These are phyloP conservation scores for Gallirallus australis DNA, from an alignment of 2,797 vertebrate species.

Conservation along the genomic window DNA sequence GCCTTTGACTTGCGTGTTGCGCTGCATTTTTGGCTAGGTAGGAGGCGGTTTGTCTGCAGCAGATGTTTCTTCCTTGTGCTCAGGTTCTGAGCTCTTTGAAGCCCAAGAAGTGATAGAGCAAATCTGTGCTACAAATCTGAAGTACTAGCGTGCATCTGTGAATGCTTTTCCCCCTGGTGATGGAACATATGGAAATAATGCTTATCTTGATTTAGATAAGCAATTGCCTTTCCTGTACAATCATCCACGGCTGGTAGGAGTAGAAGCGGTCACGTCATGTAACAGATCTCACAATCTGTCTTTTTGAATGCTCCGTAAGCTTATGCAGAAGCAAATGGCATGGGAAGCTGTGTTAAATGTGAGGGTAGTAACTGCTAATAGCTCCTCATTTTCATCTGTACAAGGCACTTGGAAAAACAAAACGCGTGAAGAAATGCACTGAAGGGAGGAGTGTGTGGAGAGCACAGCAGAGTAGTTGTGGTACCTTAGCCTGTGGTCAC, in stretches of 20 bases:
- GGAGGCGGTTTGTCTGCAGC: conserved; percentile 31
- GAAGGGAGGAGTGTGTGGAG: background rate
- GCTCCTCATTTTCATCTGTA: background rate
- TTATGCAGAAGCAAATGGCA: conserved; percentile 10
- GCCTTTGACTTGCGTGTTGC: background rate
- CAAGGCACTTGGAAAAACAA: background rate
- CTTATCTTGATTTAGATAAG: conserved; percentile 64
- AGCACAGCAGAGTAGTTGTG: background rate
- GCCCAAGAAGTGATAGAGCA: conserved; percentile 35
- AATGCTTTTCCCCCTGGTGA: conserved; percentile 42
- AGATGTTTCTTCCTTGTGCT: conserved; percentile 51
- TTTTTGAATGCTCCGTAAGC: background rate
- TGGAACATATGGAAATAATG: conserved; percentile 55
- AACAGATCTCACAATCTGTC: background rate
- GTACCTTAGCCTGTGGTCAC: background rate
- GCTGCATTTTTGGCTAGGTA: conserved; percentile 8
- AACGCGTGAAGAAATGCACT: background rate
- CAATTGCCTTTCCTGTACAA: conserved; percentile 48
- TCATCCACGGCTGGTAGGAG: conserved; percentile 4
- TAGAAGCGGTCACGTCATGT: conserved; percentile 20
- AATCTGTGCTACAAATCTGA: conserved; percentile 59
- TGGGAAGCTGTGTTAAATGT: background rate
- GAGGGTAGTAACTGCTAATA: conserved; percentile 13
- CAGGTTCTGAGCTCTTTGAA: background rate
- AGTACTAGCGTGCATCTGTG: conserved; percentile 45